Base-by-base conservation (phyloP, 2,113 vertebrate species). In the Cygnus atratus region DNA sequence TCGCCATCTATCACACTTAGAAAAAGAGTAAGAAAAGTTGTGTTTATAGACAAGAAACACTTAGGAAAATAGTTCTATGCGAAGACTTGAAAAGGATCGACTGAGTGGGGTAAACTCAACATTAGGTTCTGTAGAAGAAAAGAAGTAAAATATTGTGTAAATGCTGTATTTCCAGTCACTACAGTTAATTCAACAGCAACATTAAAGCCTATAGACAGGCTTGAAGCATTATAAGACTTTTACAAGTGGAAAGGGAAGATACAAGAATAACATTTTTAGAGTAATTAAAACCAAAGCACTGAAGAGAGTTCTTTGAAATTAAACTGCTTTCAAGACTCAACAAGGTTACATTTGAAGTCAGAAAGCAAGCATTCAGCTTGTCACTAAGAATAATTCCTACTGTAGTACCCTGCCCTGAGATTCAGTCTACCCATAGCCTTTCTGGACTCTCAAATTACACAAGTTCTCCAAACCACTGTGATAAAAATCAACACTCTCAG, bases 1-100 rank as follows among this genome's bases (percentile, higher is more conserved):
- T 55, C 0, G 0, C 59, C 15, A 13, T 3, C 11, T 13, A 46
- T 25, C 48, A 52, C 22, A 24, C 4, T 39, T 43, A 78, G 57
- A 59, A 91, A 88, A 92, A 57, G 2, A 17, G 79, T 39, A 44
- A 20, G 19, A 13, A 78, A 87, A 11, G 4, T 41, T 44, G 10
- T 4, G 6, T 24, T 67, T 61, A 46, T 16, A 75, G 22, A 8
- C 28, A 22, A 59, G 28, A 78, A 94, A 43, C 6, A 37, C 44
- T 50, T 44, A 3, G 33, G 43, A 67, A 33, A 14, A 3, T 1
- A 48, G 18, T 79, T 74, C n/a, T 15, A 11, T 10, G 7, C 6
- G 8, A 81, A 68, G 39, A 67, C 31, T 18, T 26, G 28, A 58
- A 65, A 87, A 33, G 20, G 25, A 43, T 91, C 48, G 61, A 41